Evolutionary conservation across 2,797 vertebrate genomes (phyloP).

Genomic region (Silurus lanzhouensis): DNA sequence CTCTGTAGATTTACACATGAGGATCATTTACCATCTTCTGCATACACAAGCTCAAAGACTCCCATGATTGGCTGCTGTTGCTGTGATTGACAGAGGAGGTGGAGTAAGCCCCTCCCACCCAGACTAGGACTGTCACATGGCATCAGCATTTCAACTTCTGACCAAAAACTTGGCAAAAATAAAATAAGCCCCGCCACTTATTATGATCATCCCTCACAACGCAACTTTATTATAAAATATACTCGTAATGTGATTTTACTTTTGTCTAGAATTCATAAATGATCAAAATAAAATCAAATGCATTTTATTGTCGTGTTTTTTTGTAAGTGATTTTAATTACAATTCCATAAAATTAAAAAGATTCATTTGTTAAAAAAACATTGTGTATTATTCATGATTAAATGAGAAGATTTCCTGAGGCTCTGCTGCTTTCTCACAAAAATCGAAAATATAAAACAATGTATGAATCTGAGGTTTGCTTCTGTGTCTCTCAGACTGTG

Average conservation of each 20-base stretch:
- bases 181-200: background rate
- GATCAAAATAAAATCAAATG: background rate
- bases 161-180: background rate
- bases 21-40: background rate
- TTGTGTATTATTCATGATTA: background rate
- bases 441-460: background rate
- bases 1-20: background rate
- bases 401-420: background rate
- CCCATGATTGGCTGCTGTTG: background rate
- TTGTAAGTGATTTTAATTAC: background rate
- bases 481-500: slow-evolving; percentile 78
- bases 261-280: background rate
- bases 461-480: background rate
- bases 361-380: too few species aligned
- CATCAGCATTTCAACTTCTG: background rate
- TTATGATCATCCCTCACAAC: background rate
- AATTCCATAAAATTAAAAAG: background rate
- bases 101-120: background rate
- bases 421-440: background rate
- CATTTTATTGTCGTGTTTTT: background rate
- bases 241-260: background rate
- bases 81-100: background rate
- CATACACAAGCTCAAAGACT: background rate
- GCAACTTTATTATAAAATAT: background rate
- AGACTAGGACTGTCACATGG: background rate